Evolutionary conservation across 2,888 invertebrate genomes (phyloP), one percentile per base, ranked within the genome.

Genomic region (Drosophila dives): DNA sequence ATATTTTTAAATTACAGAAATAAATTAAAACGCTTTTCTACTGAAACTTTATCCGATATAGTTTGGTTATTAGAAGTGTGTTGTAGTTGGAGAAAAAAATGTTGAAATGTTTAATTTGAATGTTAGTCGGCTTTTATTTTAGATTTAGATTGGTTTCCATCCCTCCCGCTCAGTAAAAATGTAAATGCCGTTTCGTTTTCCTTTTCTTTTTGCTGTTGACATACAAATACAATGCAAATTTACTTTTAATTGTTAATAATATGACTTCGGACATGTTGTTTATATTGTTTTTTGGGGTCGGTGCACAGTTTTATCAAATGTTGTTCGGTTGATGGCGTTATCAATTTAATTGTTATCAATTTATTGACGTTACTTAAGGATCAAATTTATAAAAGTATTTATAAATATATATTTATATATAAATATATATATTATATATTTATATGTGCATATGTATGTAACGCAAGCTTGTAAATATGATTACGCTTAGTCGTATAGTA

Each of bases 141-240:
- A 20, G 11, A 32, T 50, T 45, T 26, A 15, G 2, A 12, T 23
- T 23, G 3, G 5, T 42, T 48, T 26, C 12, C 17, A 23, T 15
- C 17, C 15, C 8, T 40, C 54, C 29, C 23, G 12, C 17, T 73
- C 32, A 71, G 17, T 66, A 60, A 75, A 67, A 55, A 58, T 26
- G 11, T 49, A 29, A 53, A 61, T 45, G 45, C 17, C 40, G 40
- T 38, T 76, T 81, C 32, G 64, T 81, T 89, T 90, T 87, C 77
- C 87, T 80, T 83, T 86, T 89, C 85, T 86, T 89, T 82, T 86
- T 91, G 84, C 85, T 91, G 79, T 82, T 85, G 71, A 89, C 91
- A 91, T 91, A 91, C 86, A 91, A 89, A 88, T 91, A 89, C 82
- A 90, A 70, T 77, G 83, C 78, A 81, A 87, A 83, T 83, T 88